These are phyloP conservation scores for Lithobates sylvaticus DNA, from an alignment of 2,797 vertebrate genomes.

Conservation along the genomic window DNA sequence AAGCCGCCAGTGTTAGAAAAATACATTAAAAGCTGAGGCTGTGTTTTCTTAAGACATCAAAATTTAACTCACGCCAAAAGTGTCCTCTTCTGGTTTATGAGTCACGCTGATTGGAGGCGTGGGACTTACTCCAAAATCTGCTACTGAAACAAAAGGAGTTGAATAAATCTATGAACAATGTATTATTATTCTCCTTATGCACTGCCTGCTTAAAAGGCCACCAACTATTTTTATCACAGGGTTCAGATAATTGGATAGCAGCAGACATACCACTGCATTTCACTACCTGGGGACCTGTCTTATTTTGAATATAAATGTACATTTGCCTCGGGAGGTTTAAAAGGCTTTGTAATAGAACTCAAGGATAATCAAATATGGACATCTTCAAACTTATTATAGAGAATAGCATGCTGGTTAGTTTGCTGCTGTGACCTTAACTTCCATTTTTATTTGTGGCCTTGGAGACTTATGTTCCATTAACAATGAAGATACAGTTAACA, in stretches of 20 bases:
- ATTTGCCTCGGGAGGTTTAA: slow-evolving; percentile 37
- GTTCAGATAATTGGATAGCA: slow-evolving; percentile 61
- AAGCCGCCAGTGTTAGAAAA: slow-evolving; percentile 13
- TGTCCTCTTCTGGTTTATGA: slow-evolving; percentile 93
- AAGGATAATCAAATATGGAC: slow-evolving; percentile 50
- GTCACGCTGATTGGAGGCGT: slow-evolving; percentile 84
- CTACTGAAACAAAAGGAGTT: slow-evolving; percentile 74
- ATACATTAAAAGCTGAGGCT: slow-evolving; percentile 40
- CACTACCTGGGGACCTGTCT: slow-evolving; percentile 28
- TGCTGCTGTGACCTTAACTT: slow-evolving; percentile 14
- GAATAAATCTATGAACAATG: slow-evolving; percentile 54
- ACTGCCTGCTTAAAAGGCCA: slow-evolving; percentile 55
- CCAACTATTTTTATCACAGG: slow-evolving; percentile 59
- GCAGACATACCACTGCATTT: slow-evolving; percentile 32
- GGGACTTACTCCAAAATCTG: slow-evolving; percentile 78
- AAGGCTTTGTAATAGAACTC: slow-evolving; percentile 41
- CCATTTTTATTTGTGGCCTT: neutral
- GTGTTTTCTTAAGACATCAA: slow-evolving; percentile 49
- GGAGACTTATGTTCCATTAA: slow-evolving; percentile 48
- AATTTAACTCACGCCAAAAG: slow-evolving; percentile 90
- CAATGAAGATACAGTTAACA: slow-evolving; percentile 47
- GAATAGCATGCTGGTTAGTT: slow-evolving; percentile 42
- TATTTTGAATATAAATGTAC: slow-evolving; percentile 56
- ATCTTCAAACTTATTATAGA: slow-evolving; percentile 45
- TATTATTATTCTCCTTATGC: slow-evolving; percentile 52